Evolutionary conservation across 2,888 invertebrate species (phyloP).

Genomic region (Subacronicta megacephala): DNA sequence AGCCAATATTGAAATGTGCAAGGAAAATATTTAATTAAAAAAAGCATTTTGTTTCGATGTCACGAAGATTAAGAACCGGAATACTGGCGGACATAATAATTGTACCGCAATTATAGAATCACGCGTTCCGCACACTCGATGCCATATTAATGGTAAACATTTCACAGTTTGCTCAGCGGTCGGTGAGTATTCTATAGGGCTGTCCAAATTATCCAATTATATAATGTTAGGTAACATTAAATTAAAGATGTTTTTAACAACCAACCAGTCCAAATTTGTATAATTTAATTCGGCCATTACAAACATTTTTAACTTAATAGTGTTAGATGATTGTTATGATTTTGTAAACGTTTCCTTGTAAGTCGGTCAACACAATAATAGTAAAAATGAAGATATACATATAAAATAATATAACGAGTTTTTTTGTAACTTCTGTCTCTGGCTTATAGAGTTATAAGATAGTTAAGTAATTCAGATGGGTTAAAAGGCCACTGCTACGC

Average conservation of each 20-base stretch:
- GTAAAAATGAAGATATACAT: slow-evolving; percentile 16
- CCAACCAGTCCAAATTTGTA: slow-evolving; percentile 15
- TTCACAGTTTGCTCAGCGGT: slow-evolving; percentile 32
- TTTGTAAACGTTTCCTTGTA: slow-evolving; percentile 26
- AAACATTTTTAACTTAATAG: slow-evolving; percentile 12
- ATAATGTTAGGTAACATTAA: slow-evolving; percentile 15
- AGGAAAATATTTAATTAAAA: slow-evolving; percentile 9
- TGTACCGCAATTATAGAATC: slow-evolving; percentile 30
- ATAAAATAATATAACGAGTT: slow-evolving; percentile 1
- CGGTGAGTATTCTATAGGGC: slow-evolving; percentile 13
- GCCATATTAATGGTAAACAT: slow-evolving; percentile 35
- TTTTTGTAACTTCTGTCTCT: slow-evolving; percentile 9
- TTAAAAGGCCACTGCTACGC: slow-evolving; percentile 10
- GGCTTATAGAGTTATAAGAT: slow-evolving; percentile 13
- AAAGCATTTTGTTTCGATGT: slow-evolving; percentile 10
- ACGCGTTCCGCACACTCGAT: slow-evolving; percentile 25
- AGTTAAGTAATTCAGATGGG: slow-evolving; percentile 5
- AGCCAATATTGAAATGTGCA: background rate
- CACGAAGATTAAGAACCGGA: slow-evolving; percentile 8
- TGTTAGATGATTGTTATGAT: slow-evolving; percentile 27
- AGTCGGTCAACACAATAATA: slow-evolving; percentile 37
- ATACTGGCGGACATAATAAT: slow-evolving; percentile 31
- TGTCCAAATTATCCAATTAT: slow-evolving; percentile 25
- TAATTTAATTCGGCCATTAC: slow-evolving; percentile 26
- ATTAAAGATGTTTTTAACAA: slow-evolving; percentile 25